Base-by-base conservation (phyloP, 2,797 vertebrate species). In the Lithobates sylvaticus region DNA sequence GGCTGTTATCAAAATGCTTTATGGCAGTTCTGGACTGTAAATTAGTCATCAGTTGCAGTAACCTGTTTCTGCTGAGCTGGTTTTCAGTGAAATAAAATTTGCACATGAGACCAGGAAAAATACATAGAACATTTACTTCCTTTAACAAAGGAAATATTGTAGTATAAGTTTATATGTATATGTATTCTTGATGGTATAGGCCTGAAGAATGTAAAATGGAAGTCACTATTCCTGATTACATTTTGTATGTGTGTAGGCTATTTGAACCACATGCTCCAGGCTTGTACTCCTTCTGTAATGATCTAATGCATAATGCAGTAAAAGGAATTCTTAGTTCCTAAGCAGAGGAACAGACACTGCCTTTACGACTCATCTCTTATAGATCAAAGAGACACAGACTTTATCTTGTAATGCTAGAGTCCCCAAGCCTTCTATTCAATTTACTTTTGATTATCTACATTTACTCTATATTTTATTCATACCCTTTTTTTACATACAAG, bases 271-370 rank as follows among this genome's bases (percentile, higher is more conserved):
- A 89, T 90, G 88, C 90, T 91, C 88, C 86, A 90, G 87, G 70
- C 89, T 89, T 89, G 88, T 88, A 88, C 86, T 89, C 93, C 91
- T 91, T 92, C 90, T 90, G 88, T 91, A 91, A 91, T 88, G 91
- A 92, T 93, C 91, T 93, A 92, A 92, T 92, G 89, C 91, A 94
- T 93, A 93, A 94, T 91, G 91, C 91, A 94, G 90, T 88, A 92
- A 92, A 93, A 92, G 87, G 86, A 91, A 92, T 93, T 89, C 91
- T 91, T 92, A 89, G 88, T 89, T 91, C 88, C 88, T 86, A 88
- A 92, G 88, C 81, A 89, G 83, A 7, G 7, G 88, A 93, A 82
- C 88, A 89, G 88, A 89, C 89, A 77, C 86, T 27, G 34, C 89
- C 91, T 91, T 89, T 88, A 89, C 39, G 87, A 73, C 81, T 93